A percentile compares a stretch with the other conserved stretches of the same genome.
Conservation (phyloP, 2,797 vertebrate genomes). For the Halcyon badia region DNA sequence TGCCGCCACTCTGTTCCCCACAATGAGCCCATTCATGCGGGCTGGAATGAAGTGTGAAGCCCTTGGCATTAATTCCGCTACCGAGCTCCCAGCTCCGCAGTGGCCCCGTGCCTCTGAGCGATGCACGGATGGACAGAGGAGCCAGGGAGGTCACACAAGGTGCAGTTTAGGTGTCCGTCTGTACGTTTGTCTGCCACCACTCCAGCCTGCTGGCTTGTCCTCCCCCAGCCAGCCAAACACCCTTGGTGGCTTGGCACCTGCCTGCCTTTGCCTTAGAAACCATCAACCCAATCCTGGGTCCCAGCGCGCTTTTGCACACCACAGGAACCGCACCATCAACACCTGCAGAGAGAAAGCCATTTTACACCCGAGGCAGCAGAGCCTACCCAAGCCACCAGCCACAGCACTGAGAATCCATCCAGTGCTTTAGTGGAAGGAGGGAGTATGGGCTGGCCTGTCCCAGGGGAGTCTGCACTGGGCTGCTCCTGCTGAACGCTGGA, state of each 20-base stretch:
- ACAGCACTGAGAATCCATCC: neutral
- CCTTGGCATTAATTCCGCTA: conserved; percentile 22
- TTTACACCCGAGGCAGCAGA: neutral
- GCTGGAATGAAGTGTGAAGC: conserved; percentile 61
- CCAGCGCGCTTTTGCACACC: neutral
- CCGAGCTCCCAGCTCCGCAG: neutral
- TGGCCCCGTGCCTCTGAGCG: neutral
- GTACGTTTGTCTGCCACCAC: accelerated
- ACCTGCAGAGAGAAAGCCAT: neutral
- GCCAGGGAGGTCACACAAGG: neutral
- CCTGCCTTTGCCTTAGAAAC: neutral
- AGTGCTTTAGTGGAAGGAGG: neutral
- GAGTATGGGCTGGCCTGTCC: neutral
- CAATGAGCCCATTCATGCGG: conserved; percentile 49
- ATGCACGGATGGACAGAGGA: neutral
- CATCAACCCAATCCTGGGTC: neutral
- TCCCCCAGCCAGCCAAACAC: neutral
- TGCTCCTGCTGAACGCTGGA: neutral
- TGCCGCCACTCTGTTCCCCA: neutral
- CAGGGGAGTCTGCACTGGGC: neutral
- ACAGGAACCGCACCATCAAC: neutral
- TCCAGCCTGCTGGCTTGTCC: neutral
- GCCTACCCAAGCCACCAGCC: neutral
- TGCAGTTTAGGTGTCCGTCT: neutral
- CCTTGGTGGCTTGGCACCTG: neutral